Evolutionary conservation across 2,113 vertebrate genomes (phyloP).

Genomic region (Hyla sarda): DNA sequence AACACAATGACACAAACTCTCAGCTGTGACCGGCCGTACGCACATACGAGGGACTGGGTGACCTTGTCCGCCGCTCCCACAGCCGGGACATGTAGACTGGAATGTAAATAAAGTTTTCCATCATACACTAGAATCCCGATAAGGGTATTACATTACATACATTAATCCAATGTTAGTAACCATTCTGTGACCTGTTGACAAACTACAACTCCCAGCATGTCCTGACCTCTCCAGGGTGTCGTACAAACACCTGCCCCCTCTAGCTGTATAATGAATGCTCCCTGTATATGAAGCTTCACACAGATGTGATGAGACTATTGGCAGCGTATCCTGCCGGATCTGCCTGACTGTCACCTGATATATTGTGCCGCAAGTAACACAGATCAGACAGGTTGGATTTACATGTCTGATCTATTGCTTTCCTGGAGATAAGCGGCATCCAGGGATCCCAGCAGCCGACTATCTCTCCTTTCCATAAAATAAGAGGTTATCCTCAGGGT

Average conservation of each 20-base stretch:
- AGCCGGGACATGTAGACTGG: neutral
- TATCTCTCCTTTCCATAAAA: no score
- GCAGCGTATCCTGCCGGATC: no score
- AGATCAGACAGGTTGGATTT: neutral
- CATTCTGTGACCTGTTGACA: neutral
- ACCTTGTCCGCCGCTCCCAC: neutral
- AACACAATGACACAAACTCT: no score
- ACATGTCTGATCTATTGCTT: neutral
- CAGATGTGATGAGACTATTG: no score
- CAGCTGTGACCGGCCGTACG: no score
- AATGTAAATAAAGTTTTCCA: neutral
- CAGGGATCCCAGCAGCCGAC: no score
- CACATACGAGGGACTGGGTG: neutral
- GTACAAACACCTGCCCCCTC: no score
- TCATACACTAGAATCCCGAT: neutral
- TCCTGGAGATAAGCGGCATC: no score
- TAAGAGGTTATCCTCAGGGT: no score
- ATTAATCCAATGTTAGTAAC: neutral
- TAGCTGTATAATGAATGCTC: neutral
- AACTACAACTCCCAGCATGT: neutral
- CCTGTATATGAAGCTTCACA: no score
- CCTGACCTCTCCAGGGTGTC: neutral
- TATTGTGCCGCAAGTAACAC: neutral
- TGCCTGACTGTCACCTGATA: neutral
- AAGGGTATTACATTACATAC: neutral